These are phyloP conservation scores for Chouioia cunea DNA, from an alignment of 2,888 invertebrate genomes.

Conservation along the genomic window DNA sequence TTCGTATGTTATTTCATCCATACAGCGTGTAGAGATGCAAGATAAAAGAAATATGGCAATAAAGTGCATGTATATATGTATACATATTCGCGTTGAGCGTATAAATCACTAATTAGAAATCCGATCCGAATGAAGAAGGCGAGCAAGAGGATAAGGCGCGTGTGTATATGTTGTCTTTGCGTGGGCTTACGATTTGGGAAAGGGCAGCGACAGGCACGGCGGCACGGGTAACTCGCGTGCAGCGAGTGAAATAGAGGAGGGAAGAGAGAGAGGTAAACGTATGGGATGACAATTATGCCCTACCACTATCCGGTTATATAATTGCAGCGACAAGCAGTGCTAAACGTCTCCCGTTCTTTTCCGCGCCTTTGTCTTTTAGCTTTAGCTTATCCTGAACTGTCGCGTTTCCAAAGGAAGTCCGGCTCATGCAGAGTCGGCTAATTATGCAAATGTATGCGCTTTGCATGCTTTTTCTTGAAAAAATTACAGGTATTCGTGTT, in stretches of 20 bases:
- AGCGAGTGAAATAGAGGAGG: slow-evolving; percentile 44
- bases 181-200: slow-evolving; percentile 55
- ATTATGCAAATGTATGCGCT: too few relatives aligned
- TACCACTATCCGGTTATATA: slow-evolving; percentile 54
- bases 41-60: too few relatives aligned
- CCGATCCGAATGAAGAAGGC: slow-evolving; percentile 63
- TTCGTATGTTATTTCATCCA: too few relatives aligned
- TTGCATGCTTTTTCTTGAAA: too few relatives aligned
- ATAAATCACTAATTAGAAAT: slow-evolving; percentile 68
- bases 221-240: slow-evolving; percentile 62
- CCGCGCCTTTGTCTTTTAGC: too few relatives aligned
- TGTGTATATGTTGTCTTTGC: slow-evolving; percentile 65
- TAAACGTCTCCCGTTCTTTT: slow-evolving; percentile 7
- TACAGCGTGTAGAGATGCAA: too few relatives aligned
- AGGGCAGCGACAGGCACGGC: slow-evolving; percentile 67
- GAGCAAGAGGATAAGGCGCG: slow-evolving; percentile 58
- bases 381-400: too few relatives aligned
- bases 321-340: slow-evolving; percentile 21
- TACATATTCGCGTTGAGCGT: slow-evolving; percentile 46
- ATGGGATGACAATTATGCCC: slow-evolving; percentile 68
- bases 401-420: too few relatives aligned
- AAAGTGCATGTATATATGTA: not conserved
- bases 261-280: slow-evolving; percentile 46
- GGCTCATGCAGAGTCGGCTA: too few relatives aligned
- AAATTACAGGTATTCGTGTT: too few relatives aligned